Evolutionary conservation across 2,113 vertebrate species (phyloP), one percentile per base, ranked within the genome.

Genomic region (Penelope pileata): DNA sequence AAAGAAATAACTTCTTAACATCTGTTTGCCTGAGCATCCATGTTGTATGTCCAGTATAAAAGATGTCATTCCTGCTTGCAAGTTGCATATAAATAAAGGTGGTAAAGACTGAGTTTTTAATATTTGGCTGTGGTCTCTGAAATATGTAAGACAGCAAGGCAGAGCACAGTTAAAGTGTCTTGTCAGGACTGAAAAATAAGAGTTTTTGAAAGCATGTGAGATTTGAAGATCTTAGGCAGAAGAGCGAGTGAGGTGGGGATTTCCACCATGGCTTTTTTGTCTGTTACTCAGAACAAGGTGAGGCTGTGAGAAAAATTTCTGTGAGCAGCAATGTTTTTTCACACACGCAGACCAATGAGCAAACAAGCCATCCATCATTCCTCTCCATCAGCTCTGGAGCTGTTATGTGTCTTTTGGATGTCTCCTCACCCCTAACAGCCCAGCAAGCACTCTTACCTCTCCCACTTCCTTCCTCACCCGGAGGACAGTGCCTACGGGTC

Each of bases 321-420:
- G 26, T 59, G 29, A 48, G 17, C 15, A 69, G 14, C 15, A 12
- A 22, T 29, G 18, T 9, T 40, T 79, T 64, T 77, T 58, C 48
- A 53, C 14, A 7, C 14, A 7, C 5, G 76, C 51, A 56, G 72
- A 40, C 3, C 50, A 66, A 42, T 1, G 6, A 79, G 48, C 8
- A 69, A 83, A 54, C 34, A 54, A 80, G 6, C 10, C 23, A 19
- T 81, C 29, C 72, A 34, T 47, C 80, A 63, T 67, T 5, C 36
- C 19, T 32, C 17, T 72, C 32, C 40, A 38, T 69, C 15, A 34
- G 13, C 70, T 87, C 43, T 2, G 2, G 13, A 88, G 24, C 12
- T 4, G 2, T 50, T 58, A 17, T 0, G 0, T 48, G 30, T 53
- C 18, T 40, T 64, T 83, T 0, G 0, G 0, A 4, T 3, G 5